A percentile compares a stretch with the other conserved stretches of the same genome.
phyloP scores from a whole-genome alignment of 2,888 invertebrate species.

The Diploptera punctata region DNA sequence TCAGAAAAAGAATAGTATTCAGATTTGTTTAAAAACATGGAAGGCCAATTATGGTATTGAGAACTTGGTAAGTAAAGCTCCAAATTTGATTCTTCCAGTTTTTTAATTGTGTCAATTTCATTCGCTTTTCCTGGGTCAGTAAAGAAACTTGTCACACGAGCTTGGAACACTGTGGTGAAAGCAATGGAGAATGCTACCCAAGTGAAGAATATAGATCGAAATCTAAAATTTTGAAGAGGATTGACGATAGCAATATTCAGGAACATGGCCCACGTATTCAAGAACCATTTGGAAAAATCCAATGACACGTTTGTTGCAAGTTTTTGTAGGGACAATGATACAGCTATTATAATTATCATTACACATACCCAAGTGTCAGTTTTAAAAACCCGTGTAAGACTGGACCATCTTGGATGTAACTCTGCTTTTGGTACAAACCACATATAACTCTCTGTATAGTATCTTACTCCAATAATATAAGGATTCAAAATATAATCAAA shows the following conservation, averaged over 20 bases:
- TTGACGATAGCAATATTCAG: background rate
- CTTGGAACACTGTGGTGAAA: background rate
- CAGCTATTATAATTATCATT: background rate
- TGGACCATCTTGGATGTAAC: background rate
- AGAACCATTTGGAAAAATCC: background rate
- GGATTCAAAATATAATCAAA: too few species aligned
- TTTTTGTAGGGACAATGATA: background rate
- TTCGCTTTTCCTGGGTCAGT: background rate
- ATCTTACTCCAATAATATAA: too few species aligned
- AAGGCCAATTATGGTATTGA: too few species aligned
- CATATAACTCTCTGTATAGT: background rate
- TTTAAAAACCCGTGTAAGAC: background rate
- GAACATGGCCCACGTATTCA: background rate
- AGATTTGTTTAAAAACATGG: too few species aligned
- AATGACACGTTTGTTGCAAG: background rate
- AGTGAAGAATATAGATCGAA: background rate
- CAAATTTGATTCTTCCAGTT: too few species aligned
- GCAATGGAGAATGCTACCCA: background rate
- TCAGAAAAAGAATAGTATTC: too few species aligned
- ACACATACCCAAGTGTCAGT: background rate
- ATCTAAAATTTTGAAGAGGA: background rate
- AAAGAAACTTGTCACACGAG: background rate
- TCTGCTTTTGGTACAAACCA: background rate
- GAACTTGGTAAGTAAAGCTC: too few species aligned
- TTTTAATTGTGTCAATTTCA: background rate